These are phyloP conservation scores for Euspilapteryx auroguttella DNA, from an alignment of 2,888 invertebrate genomes.

Conservation along the genomic window DNA sequence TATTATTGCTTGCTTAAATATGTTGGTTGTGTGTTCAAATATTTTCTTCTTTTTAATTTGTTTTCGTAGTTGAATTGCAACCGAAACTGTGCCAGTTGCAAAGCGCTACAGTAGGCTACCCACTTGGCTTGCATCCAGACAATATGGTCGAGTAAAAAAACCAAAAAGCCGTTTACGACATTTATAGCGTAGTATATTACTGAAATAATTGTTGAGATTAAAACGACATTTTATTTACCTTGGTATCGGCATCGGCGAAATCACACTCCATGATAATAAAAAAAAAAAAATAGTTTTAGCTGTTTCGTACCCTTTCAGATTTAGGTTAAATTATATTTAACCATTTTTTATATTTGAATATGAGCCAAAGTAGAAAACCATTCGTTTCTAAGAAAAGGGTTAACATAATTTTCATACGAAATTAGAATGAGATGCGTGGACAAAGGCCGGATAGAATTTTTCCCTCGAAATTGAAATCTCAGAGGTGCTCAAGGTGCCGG, in stretches of 20 bases:
- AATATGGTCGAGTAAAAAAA: no score
- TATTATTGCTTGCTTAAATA: no score
- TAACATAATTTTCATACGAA: slow-evolving; percentile 1
- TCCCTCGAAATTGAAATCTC: slow-evolving; percentile 53
- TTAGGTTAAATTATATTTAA: no score
- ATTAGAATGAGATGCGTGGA: slow-evolving; percentile 16
- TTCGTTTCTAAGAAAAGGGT: slow-evolving; percentile 1
- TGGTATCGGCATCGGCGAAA: background rate
- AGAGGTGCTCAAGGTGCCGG: slow-evolving; percentile 36
- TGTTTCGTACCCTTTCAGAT: no score
- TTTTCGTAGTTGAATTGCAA: no score
- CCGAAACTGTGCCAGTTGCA: slow-evolving; percentile 2
- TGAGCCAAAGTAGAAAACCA: no score
- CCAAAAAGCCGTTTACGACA: no score
- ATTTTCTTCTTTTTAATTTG: no score
- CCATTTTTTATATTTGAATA: no score
- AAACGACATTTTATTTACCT: background rate
- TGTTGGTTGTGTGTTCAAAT: no score
- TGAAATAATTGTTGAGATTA: slow-evolving; percentile 8
- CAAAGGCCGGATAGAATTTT: slow-evolving; percentile 28
- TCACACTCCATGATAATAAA: no score
- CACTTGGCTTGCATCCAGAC: slow-evolving; percentile 29
- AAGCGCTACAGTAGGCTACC: slow-evolving; percentile 2
- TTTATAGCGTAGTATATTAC: no score
- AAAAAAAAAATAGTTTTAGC: slow-evolving; percentile 3